Evolutionary conservation across 2,797 vertebrate species (phyloP).

Genomic region (Enteromius afrohamiltoni): DNA sequence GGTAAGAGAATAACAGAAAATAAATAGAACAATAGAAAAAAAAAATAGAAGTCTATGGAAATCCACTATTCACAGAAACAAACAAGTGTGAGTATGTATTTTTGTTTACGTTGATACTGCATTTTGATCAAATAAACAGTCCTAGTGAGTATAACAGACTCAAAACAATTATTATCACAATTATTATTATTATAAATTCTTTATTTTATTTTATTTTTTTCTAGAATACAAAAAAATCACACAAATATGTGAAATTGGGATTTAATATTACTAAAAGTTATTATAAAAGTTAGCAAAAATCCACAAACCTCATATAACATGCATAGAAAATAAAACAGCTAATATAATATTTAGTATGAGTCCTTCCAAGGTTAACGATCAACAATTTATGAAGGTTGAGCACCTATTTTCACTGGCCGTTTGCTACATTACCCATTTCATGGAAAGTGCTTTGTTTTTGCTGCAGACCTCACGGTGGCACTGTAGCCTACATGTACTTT

Average conservation of each 20-base stretch:
- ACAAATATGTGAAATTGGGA: neutral
- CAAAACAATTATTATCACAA: no score
- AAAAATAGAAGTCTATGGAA: no score
- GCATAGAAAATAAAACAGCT: neutral
- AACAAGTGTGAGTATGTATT: no score
- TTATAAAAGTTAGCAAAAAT: neutral
- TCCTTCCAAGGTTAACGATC: neutral
- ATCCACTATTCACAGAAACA: no score
- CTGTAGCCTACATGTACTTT: slow-evolving; percentile 43
- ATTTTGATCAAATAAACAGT: neutral
- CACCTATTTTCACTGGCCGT: neutral
- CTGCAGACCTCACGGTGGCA: slow-evolving; percentile 62
- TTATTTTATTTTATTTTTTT: no score
- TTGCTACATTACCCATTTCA: neutral
- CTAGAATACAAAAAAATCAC: neutral
- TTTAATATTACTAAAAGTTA: no score
- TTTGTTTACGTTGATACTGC: neutral
- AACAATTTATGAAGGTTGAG: slow-evolving; percentile 3
- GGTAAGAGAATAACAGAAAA: no score
- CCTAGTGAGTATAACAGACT: neutral
- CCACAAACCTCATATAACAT: neutral
- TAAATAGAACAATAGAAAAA: no score
- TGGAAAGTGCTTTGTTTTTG: slow-evolving; percentile 34
- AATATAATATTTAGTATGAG: neutral
- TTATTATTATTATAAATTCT: no score